Base-by-base conservation (phyloP, 1,140 invertebrate species). In the Drosophila nigrodunni region DNA sequence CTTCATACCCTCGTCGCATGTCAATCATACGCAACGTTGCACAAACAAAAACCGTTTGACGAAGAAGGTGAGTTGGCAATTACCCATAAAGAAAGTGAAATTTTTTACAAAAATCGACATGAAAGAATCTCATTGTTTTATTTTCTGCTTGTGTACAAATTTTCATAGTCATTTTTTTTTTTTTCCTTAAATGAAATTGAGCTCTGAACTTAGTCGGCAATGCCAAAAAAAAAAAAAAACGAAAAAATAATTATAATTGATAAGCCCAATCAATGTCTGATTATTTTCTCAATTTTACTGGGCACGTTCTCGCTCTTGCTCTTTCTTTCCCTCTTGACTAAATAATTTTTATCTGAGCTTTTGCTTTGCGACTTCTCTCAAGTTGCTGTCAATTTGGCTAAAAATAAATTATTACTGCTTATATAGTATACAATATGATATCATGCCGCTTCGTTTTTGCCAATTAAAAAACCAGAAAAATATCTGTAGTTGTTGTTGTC, bases 321-420 rank as follows among this genome's bases (percentile, higher is more conserved):
- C 18, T 47, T 35, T 10, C 21, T 30, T 67, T 59, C 41, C n/a
- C 18, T 11, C 54, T 85, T 70, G 88, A 70, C 74, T 82, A 5
- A 78, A 80, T 68, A 62, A 72, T 11, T 87, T 86, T 86, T 86
- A 87, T 87, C 78, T 77, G 57, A 15, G 46, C 46, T 55, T 60
- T 74, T 59, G 59, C 64, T 66, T 67, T 77, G 70, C 35, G 18
- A 35, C 64, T 61, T 41, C 64, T 25, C 64, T 74, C 67, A 57
- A 60, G 60, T 77, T 13, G 80, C 82, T 87, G 83, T 78, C 85
- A 80, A 89, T 89, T 88, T 89, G 74, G 77, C 85, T 88, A 88
- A 88, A 88, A 88, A 88, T 88, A 88, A 88, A 88, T 80, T 69
- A 89, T 88, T 88, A 85, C 77, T 73, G 83, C 77, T 39, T 21